Conservation (phyloP, 2,888 invertebrate species). For the Eupithecia tripunctaria region DNA sequence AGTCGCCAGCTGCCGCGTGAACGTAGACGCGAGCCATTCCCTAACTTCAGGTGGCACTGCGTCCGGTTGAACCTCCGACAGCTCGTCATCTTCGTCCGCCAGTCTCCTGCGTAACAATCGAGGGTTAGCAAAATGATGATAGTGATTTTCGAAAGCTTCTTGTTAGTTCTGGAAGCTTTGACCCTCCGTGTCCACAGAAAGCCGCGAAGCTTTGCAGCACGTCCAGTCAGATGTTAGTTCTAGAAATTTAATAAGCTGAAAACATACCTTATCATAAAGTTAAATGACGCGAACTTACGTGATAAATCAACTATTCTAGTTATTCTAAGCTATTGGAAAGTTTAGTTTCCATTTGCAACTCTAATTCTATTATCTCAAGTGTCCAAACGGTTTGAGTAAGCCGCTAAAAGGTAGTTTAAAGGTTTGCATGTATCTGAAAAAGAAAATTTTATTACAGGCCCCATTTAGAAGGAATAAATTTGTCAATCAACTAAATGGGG, state of each 20-base stretch:
- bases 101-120: slow-evolving; percentile 85
- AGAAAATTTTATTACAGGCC: slow-evolving; percentile 43
- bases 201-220: slow-evolving; percentile 51
- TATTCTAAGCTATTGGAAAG: slow-evolving; percentile 30
- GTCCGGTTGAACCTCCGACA: slow-evolving; percentile 98
- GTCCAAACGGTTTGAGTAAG: slow-evolving; percentile 41
- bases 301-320: slow-evolving; percentile 29
- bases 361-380: slow-evolving; percentile 43
- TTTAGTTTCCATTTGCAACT: slow-evolving; percentile 28
- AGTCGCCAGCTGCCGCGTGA: slow-evolving; percentile 94
- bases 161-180: slow-evolving; percentile 31
- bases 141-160: slow-evolving; percentile 30
- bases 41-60: slow-evolving; percentile 98
- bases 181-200: slow-evolving; percentile 48
- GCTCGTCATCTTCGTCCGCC: slow-evolving; percentile 96
- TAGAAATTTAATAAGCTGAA: slow-evolving; percentile 23
- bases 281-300: slow-evolving; percentile 21
- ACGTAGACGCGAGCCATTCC: slow-evolving; percentile 98
- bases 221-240: slow-evolving; percentile 2
- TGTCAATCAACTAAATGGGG: slow-evolving; percentile 44
- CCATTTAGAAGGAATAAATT: slow-evolving; percentile 38
- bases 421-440: slow-evolving; percentile 45
- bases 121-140: slow-evolving; percentile 15
- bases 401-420: slow-evolving; percentile 42
- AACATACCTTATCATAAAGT: slow-evolving; percentile 26